A percentile compares a stretch with the other conserved stretches of the same genome.
Evolutionary conservation across 2,888 invertebrate species (phyloP).

Genomic region (Agapostemon virescens): DNA sequence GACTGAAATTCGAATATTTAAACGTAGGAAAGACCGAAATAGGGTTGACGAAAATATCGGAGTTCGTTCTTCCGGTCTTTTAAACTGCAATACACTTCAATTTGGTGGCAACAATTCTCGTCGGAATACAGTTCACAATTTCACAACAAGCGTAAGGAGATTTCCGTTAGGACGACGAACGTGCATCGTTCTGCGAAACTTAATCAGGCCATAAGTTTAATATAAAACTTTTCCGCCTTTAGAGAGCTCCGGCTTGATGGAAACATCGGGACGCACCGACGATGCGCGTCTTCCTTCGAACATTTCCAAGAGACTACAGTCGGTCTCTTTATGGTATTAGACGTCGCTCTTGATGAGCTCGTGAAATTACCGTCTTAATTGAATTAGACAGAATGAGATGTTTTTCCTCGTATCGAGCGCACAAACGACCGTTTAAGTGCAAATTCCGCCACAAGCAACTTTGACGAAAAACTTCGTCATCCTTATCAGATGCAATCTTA

Average conservation of each 20-base stretch:
- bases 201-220: conserved; percentile 12
- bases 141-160: too few species aligned
- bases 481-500: neutral
- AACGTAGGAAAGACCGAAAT: neutral
- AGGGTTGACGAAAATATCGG: neutral
- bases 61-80: neutral
- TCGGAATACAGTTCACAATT: neutral
- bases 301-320: conserved; percentile 10
- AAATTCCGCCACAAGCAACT: neutral
- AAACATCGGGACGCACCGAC: neutral
- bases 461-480: neutral
- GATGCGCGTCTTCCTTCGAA: conserved; percentile 15
- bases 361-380: conserved; percentile 13
- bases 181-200: neutral
- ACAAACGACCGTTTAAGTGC: neutral
- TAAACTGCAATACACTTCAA: neutral
- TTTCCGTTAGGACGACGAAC: neutral
- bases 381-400: conserved; percentile 18
- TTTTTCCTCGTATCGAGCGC: conserved; percentile 18
- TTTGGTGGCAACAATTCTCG: neutral
- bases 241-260: neutral
- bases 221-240: conserved; percentile 17
- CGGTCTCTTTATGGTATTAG: conserved; percentile 22
- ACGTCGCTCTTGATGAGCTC: conserved; percentile 18
- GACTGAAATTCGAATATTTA: neutral